Percentiles rank a stretch among this genome's conserved stretches.
Conservation (phyloP, 2,888 invertebrate genomes). For the Tenthredo distinguenda region DNA sequence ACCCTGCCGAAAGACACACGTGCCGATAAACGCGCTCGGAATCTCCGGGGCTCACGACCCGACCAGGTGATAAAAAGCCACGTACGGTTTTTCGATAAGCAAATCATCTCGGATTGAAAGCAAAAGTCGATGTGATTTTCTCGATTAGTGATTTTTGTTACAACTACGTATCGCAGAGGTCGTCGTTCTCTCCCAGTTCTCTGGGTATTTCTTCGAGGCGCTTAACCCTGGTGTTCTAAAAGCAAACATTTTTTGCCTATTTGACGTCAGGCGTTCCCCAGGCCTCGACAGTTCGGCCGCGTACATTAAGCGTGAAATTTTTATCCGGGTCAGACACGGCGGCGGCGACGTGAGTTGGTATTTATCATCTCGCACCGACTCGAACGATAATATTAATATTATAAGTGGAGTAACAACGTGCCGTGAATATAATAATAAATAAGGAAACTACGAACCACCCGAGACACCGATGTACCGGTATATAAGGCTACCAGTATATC, state of each 20-base stretch:
- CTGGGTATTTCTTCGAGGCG: background rate
- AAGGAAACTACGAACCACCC: conserved; percentile 58
- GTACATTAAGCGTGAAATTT: conserved; percentile 27
- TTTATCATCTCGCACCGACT: conserved; percentile 57
- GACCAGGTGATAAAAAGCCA: background rate
- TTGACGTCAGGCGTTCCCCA: conserved; percentile 11
- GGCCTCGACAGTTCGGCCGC: background rate
- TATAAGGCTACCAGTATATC: conserved; percentile 54
- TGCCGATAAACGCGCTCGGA: background rate
- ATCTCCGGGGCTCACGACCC: background rate
- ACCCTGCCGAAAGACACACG: background rate
- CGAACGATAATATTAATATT: conserved; percentile 61
- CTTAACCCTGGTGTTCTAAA: conserved; percentile 11
- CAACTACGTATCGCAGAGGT: background rate
- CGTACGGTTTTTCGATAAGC: background rate
- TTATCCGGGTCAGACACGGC: conserved; percentile 49
- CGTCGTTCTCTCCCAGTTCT: background rate
- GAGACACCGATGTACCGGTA: conserved; percentile 36
- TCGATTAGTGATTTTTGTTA: background rate
- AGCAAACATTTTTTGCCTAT: conserved; percentile 38
- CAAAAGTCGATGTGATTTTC: background rate
- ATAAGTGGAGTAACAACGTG: conserved; percentile 52
- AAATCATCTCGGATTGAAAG: background rate
- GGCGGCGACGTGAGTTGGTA: conserved; percentile 49
- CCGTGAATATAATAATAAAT: conserved; percentile 61